These are phyloP conservation scores for Trachelus iudaicus DNA, from an alignment of 2,888 invertebrate genomes.

Conservation along the genomic window DNA sequence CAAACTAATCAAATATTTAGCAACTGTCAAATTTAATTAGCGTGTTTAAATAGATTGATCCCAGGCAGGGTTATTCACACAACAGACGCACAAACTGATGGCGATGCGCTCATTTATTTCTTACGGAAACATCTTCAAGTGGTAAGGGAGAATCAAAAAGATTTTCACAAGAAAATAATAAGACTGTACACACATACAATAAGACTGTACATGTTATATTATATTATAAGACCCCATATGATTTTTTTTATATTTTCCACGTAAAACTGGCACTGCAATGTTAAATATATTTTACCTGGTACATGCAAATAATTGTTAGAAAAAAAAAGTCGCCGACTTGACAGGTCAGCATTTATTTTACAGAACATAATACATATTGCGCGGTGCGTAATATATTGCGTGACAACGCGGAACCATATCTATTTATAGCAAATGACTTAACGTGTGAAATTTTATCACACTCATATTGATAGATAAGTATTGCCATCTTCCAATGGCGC, in stretches of 20 bases:
- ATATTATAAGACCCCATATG: background rate
- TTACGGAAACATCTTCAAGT: background rate
- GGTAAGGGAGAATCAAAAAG: background rate
- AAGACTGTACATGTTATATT: background rate
- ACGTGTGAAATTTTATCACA: slow-evolving; percentile 1
- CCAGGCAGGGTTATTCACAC: background rate
- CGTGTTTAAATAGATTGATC: background rate
- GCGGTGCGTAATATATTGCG: background rate
- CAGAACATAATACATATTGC: background rate
- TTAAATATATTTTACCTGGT: background rate
- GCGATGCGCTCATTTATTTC: background rate
- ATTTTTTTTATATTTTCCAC: background rate
- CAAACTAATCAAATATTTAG: background rate
- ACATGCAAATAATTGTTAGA: background rate
- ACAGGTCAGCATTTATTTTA: background rate
- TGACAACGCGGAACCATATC: slow-evolving; percentile 2
- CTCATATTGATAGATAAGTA: slow-evolving; percentile 1
- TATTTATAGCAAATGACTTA: slow-evolving; percentile 7
- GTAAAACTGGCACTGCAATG: background rate
- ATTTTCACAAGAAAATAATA: background rate
- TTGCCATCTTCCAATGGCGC: background rate
- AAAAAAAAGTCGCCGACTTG: background rate
- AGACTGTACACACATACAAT: background rate
- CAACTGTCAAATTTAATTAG: background rate
- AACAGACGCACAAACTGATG: background rate